Percentiles rank a stretch among this genome's conserved stretches.
phyloP scores from a whole-genome alignment of 2,888 invertebrate species.

The Drosophila basisetae region DNA sequence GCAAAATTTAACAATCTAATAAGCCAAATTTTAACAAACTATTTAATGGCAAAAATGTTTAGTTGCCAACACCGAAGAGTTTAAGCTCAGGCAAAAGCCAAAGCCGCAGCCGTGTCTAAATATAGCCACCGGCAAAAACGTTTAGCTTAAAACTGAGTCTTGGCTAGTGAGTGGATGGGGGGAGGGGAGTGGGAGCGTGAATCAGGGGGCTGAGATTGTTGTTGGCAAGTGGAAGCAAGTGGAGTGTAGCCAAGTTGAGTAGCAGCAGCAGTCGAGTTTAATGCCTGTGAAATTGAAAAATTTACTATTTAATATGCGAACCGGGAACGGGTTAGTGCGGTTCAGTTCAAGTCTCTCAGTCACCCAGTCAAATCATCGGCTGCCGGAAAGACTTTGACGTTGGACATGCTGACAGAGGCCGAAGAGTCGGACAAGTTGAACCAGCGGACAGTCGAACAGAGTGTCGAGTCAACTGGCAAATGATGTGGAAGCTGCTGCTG shows the following conservation, averaged over 20 bases:
- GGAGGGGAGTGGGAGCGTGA: not conserved
- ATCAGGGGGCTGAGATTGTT: slow-evolving; percentile 8
- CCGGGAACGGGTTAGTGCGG: slow-evolving; percentile 56
- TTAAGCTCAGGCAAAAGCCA: slow-evolving; percentile 26
- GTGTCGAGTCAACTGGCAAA: slow-evolving; percentile 65
- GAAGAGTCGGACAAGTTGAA: slow-evolving; percentile 22
- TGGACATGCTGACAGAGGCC: slow-evolving; percentile 55
- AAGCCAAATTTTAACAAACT: slow-evolving; percentile 81
- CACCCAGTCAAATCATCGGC: slow-evolving; percentile 42
- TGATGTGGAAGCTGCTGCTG: slow-evolving; percentile 71
- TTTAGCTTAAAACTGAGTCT: slow-evolving; percentile 63
- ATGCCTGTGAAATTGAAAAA: slow-evolving; percentile 82
- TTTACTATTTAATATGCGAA: slow-evolving; percentile 81
- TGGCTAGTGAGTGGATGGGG: slow-evolving; percentile 2
- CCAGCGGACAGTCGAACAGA: slow-evolving; percentile 17
- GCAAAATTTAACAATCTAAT: slow-evolving; percentile 80
- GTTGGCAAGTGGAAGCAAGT: slow-evolving; percentile 41
- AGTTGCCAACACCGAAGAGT: slow-evolving; percentile 43
- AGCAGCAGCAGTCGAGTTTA: slow-evolving; percentile 73
- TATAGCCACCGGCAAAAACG: slow-evolving; percentile 73
- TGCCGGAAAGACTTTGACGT: slow-evolving; percentile 78
- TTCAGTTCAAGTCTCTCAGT: slow-evolving; percentile 24
- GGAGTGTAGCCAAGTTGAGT: slow-evolving; percentile 52
- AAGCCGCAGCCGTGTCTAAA: slow-evolving; percentile 60
- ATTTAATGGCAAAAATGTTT: slow-evolving; percentile 76